Evolutionary conservation across 2,113 vertebrate genomes (phyloP).

Genomic region (Tragelaphus imberbis): DNA sequence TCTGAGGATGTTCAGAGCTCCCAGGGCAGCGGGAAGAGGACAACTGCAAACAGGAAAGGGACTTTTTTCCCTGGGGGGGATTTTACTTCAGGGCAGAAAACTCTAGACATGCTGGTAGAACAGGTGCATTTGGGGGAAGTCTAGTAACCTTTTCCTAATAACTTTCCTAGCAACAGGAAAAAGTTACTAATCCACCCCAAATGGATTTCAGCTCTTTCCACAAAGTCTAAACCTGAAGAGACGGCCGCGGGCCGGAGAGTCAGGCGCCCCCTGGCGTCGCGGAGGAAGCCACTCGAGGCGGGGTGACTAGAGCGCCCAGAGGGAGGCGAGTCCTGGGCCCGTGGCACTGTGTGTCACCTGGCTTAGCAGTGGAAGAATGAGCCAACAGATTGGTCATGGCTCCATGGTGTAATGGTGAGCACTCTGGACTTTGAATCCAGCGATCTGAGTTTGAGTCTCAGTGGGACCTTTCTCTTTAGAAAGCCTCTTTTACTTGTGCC

Average conservation of each 20-base stretch:
- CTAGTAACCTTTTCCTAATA: not conserved
- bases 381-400: rapidly evolving
- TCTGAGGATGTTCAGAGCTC: not conserved
- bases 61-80: not conserved
- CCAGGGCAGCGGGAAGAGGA: not conserved
- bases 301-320: not conserved
- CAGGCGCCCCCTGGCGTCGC: not conserved
- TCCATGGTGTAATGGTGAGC: not conserved
- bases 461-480: not conserved
- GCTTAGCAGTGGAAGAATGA: not conserved
- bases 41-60: not conserved
- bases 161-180: not conserved
- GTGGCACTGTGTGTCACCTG: rapidly evolving
- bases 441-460: not conserved
- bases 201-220: not conserved
- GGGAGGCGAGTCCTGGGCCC: not conserved
- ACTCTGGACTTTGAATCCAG: not conserved
- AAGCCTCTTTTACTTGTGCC: not conserved
- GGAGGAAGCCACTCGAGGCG: not conserved
- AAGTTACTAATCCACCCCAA: not conserved
- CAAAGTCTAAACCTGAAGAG: no score
- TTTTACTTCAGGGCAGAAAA: not conserved
- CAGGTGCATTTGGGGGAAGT: not conserved
- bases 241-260: not conserved
- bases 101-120: not conserved